These are phyloP conservation scores for Battus philenor DNA, from an alignment of 1,140 invertebrate genomes.

Conservation along the genomic window DNA sequence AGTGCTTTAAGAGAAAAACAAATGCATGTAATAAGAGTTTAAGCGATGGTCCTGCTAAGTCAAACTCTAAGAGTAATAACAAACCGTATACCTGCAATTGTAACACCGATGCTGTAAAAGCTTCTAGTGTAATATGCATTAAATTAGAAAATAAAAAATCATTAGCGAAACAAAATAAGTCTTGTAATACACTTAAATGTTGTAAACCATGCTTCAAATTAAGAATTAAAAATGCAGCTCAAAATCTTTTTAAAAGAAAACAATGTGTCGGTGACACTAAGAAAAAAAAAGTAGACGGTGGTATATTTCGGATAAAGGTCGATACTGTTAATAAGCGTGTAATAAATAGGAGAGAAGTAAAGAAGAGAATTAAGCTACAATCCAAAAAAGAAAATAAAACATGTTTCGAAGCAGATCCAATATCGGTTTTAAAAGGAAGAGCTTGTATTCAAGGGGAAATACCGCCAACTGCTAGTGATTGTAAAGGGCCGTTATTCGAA, in stretches of 20 bases:
- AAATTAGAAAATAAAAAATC: no score
- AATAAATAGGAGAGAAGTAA: constrained; percentile 37
- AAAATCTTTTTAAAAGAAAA: no score
- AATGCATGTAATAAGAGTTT: no score
- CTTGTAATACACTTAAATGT: no score
- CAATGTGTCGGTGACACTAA: not conserved
- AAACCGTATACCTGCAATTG: no score
- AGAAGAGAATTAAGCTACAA: constrained; percentile 16
- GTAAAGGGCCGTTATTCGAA: constrained; percentile 7
- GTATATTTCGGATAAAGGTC: constrained; percentile 37
- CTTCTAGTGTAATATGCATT: no score
- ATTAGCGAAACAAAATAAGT: no score
- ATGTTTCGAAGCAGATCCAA: not conserved
- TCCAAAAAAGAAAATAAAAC: constrained; percentile 1
- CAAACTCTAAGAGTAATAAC: no score
- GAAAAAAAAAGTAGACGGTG: constrained; percentile 23
- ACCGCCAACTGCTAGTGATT: not conserved
- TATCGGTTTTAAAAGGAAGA: not conserved
- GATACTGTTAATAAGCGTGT: constrained; percentile 35
- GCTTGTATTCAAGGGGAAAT: not conserved
- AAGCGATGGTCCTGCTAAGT: no score
- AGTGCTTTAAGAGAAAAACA: no score
- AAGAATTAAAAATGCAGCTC: constrained; percentile 3
- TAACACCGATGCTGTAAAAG: no score
- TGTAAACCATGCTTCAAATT: constrained; percentile 7